Percentiles rank a stretch among this genome's conserved stretches.
phyloP scores from a whole-genome alignment of 1,140 invertebrate species.

The Drosophila ironensis region DNA sequence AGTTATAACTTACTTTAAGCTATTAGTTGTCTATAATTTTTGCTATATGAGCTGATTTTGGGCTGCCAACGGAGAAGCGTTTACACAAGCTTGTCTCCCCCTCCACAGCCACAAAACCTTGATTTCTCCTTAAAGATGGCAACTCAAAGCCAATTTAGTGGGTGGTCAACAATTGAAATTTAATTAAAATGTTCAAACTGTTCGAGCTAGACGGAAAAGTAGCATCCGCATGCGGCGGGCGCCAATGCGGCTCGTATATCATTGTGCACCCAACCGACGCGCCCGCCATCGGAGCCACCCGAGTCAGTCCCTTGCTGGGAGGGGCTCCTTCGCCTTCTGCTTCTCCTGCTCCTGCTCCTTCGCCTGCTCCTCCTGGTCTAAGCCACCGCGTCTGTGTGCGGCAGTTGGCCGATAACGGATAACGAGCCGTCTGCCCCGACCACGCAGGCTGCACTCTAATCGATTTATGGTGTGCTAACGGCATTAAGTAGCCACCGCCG shows the following conservation, averaged over 20 bases:
- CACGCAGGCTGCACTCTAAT: constrained; percentile 49
- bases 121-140: neutral
- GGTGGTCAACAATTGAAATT: constrained; percentile 41
- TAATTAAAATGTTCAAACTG: constrained; percentile 53
- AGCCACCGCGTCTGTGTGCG: constrained; percentile 21
- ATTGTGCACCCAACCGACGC: neutral
- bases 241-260: constrained; percentile 28
- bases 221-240: constrained; percentile 27
- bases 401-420: constrained; percentile 57
- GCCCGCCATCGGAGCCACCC: neutral
- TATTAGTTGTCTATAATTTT: no score
- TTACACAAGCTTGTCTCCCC: no score
- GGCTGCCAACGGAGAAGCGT: no score
- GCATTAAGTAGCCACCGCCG: constrained; percentile 24
- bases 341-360: neutral
- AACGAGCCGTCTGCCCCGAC: constrained; percentile 47
- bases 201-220: constrained; percentile 11
- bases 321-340: no score
- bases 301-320: no score
- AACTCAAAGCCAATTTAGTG: neutral
- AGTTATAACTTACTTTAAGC: no score
- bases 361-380: constrained; percentile 9
- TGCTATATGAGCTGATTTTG: no score
- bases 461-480: constrained; percentile 62
- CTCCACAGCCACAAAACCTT: no score